phyloP scores from a whole-genome alignment of 2,797 vertebrate species.

The Manis javanica region DNA sequence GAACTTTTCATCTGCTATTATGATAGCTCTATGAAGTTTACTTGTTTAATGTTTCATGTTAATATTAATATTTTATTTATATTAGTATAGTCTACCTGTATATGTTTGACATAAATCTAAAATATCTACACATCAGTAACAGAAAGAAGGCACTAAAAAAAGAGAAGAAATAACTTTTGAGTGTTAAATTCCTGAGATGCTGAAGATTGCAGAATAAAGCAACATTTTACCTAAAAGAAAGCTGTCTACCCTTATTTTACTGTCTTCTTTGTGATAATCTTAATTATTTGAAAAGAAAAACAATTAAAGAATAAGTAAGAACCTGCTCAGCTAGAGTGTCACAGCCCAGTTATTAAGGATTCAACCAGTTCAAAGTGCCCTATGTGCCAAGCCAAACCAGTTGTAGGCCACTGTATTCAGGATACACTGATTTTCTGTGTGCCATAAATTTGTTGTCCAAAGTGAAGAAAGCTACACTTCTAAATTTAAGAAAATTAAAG shows the following conservation, averaged over 20 bases:
- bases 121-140: neutral
- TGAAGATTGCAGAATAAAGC: neutral
- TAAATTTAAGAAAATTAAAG: slow-evolving; percentile 23
- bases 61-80: neutral
- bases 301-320: neutral
- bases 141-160: neutral
- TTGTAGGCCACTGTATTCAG: neutral
- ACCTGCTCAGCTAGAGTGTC: neutral
- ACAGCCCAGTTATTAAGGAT: neutral
- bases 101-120: neutral
- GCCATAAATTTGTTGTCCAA: neutral
- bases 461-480: neutral
- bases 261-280: neutral
- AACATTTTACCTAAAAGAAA: slow-evolving; percentile 2
- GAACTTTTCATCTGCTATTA: neutral
- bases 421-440: neutral
- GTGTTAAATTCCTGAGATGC: neutral
- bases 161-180: neutral
- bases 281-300: neutral
- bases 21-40: neutral
- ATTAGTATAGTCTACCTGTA: neutral
- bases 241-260: neutral
- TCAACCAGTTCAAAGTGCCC: neutral
- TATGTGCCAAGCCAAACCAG: neutral
- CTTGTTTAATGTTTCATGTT: neutral